These are phyloP conservation scores for Oryzias curvinotus DNA, from an alignment of 2,113 vertebrate genomes.

Conservation along the genomic window DNA sequence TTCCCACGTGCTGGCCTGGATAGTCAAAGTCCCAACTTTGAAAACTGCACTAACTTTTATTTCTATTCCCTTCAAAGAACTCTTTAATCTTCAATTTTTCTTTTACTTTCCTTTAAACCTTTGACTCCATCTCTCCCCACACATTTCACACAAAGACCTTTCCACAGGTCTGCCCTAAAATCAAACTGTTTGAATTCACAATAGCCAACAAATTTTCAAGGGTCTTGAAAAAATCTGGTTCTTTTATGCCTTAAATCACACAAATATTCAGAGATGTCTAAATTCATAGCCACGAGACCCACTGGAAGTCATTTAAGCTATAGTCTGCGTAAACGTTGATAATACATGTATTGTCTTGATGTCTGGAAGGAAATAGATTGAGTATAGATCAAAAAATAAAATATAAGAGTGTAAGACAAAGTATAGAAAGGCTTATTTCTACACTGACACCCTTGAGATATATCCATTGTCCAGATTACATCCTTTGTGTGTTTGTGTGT, in stretches of 20 bases:
- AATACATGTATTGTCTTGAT: neutral
- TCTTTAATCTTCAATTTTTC: neutral
- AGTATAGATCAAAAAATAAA: conserved; percentile 35
- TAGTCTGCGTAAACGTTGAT: conserved; percentile 14
- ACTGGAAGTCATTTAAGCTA: neutral
- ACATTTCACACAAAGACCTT: conserved; percentile 53
- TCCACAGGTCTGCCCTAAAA: conserved; percentile 57
- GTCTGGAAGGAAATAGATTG: conserved; percentile 10
- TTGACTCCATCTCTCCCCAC: conserved; percentile 49
- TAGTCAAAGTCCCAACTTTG: neutral
- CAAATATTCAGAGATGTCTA: neutral
- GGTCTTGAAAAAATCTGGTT: conserved; percentile 9
- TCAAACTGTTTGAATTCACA: conserved; percentile 7
- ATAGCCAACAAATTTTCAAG: conserved; percentile 5
- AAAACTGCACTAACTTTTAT: neutral
- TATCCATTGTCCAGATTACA: conserved; percentile 69
- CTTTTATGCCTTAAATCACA: conserved; percentile 9
- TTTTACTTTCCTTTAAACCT: conserved; percentile 37
- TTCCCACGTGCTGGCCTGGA: neutral
- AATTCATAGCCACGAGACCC: conserved; percentile 1
- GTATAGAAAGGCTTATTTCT: conserved; percentile 66
- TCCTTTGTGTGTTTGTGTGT: conserved; percentile 57
- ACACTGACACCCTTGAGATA: conserved; percentile 59
- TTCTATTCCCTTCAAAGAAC: neutral
- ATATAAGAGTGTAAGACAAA: conserved; percentile 39